Evolutionary conservation across 2,113 vertebrate species (phyloP).

Genomic region (Barbus barbus): DNA sequence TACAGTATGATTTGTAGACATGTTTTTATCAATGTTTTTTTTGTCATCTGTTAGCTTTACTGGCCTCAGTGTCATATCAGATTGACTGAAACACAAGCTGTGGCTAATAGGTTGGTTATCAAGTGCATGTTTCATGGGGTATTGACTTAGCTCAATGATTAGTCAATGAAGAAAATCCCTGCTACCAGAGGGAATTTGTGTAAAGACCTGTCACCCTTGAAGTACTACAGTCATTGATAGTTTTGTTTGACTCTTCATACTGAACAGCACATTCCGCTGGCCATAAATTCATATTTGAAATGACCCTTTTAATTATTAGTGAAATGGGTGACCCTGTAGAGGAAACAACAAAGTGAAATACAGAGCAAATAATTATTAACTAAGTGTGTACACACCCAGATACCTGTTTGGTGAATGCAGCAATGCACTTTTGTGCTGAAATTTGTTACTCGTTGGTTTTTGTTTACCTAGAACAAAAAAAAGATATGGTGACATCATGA

Average conservation of each 20-base stretch:
- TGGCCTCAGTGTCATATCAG: constrained; percentile 12
- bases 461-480: not conserved
- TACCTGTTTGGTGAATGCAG: constrained; percentile 53
- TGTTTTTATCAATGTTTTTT: constrained; percentile 32
- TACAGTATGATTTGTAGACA: constrained; percentile 1
- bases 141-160: constrained; percentile 39
- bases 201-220: not conserved
- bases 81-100: constrained; percentile 23
- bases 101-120: constrained; percentile 29
- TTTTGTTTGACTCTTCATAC: not conserved
- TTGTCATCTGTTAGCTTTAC: constrained; percentile 38
- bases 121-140: constrained; percentile 31
- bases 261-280: not conserved
- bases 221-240: not conserved
- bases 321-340: constrained; percentile 48
- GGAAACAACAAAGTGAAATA: constrained; percentile 51
- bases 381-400: constrained; percentile 48
- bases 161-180: constrained; percentile 52
- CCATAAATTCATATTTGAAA: not conserved
- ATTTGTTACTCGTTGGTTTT: constrained; percentile 28
- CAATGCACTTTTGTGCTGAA: constrained; percentile 38
- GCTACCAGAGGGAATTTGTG: not conserved
- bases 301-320: constrained; percentile 55
- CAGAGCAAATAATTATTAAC: constrained; percentile 65
- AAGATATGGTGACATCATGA: not conserved